A percentile compares a stretch with the other conserved stretches of the same genome.
phyloP scores from a whole-genome alignment of 2,888 invertebrate genomes.

The Drosophila ezoana region DNA sequence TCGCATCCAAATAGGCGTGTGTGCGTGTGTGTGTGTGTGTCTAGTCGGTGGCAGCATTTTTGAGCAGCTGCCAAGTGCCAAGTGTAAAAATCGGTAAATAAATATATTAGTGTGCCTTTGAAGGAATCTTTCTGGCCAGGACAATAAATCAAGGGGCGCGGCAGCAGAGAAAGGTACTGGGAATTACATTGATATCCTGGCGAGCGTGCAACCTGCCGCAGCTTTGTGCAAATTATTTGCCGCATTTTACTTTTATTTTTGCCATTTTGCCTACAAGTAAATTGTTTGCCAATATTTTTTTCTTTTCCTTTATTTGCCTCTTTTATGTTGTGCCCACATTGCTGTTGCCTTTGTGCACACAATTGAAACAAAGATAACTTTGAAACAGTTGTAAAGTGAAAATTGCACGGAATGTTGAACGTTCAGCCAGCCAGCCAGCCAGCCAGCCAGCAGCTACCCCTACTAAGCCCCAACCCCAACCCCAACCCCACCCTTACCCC shows the following conservation, averaged over 20 bases:
- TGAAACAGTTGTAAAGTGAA: constrained; percentile 81
- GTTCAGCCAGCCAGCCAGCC: background rate
- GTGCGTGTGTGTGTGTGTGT: background rate
- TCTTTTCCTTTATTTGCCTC: constrained; percentile 47
- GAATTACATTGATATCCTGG: constrained; percentile 73
- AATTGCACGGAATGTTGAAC: constrained; percentile 74
- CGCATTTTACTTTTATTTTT: constrained; percentile 60
- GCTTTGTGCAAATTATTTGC: constrained; percentile 83
- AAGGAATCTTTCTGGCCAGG: constrained; percentile 33
- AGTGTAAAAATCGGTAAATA: background rate
- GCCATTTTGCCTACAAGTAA: constrained; percentile 69
- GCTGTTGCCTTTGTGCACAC: constrained; percentile 49
- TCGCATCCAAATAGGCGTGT: constrained; percentile 42
- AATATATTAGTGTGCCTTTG: constrained; percentile 24
- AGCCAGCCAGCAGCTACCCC: constrained; percentile 3
- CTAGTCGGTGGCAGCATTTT: constrained; percentile 17
- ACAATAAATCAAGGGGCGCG: constrained; percentile 78
- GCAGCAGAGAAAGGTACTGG: constrained; percentile 25
- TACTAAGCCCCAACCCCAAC: background rate
- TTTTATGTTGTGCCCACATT: constrained; percentile 38
- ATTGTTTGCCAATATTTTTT: constrained; percentile 81
- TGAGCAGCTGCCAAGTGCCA: constrained; percentile 40
- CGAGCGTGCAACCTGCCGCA: constrained; percentile 63
- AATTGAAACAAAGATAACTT: constrained; percentile 81
- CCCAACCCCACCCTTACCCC: background rate